Conservation (phyloP, 1,140 invertebrate species). For the Ditylenchus dipsaci region DNA sequence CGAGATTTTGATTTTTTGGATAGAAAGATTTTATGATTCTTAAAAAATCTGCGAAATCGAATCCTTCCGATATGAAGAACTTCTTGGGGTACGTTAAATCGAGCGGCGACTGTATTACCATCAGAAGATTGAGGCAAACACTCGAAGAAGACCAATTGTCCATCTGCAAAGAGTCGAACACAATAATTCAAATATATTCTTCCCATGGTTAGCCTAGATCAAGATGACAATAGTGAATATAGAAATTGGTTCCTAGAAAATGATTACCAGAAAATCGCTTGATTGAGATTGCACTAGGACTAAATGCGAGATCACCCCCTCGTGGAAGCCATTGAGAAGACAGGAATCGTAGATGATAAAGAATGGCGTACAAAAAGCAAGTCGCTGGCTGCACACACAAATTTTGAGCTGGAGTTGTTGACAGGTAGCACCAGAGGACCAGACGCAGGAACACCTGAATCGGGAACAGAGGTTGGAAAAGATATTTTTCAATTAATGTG, state of each 20-base stretch:
- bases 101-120: background rate
- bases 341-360: background rate
- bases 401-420: slow-evolving; percentile 1
- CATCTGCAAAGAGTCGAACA: background rate
- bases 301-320: background rate
- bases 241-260: background rate
- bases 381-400: slow-evolving; percentile 8
- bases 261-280: background rate
- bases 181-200: background rate
- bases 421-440: background rate
- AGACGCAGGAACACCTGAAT: background rate
- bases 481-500: background rate
- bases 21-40: no score
- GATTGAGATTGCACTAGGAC: background rate
- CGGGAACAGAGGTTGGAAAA: background rate
- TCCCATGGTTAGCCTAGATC: background rate
- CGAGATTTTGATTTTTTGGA: no score
- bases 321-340: background rate
- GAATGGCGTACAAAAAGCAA: background rate
- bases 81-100: no score
- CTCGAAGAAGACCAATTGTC: background rate
- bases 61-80: no score
- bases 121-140: background rate
- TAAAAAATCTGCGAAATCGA: no score
- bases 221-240: no score